A percentile compares a stretch with the other conserved stretches of the same genome.
These are phyloP conservation scores for Fukomys damarensis DNA, from an alignment of 2,113 vertebrate species.

Conservation along the genomic window DNA sequence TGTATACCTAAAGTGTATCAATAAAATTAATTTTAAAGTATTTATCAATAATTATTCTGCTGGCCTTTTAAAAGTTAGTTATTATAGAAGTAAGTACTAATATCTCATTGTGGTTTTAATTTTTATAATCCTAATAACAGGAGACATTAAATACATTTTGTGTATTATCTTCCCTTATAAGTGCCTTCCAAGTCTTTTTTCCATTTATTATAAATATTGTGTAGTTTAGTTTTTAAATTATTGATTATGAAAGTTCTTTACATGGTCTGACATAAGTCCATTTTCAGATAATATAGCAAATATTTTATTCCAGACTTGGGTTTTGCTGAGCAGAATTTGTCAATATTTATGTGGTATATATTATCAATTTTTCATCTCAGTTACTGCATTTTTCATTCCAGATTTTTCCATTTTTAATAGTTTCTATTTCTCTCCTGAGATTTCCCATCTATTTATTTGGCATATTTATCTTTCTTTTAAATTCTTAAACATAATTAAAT, in stretches of 20 bases:
- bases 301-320: neutral
- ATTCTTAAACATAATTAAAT: conserved; percentile 11
- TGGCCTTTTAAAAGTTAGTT: conserved; percentile 4
- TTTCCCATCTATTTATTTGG: conserved; percentile 15
- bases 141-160: neutral
- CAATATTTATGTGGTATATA: neutral
- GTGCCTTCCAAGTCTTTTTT: neutral
- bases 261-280: neutral
- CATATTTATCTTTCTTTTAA: neutral
- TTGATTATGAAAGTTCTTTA: neutral
- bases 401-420: neutral
- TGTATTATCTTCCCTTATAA: neutral
- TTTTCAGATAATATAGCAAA: neutral
- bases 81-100: neutral
- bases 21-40: neutral
- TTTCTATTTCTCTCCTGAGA: neutral
- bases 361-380: conserved; percentile 12
- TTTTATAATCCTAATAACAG: neutral
- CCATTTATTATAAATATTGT: conserved; percentile 27
- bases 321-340: neutral
- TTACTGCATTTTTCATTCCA: neutral
- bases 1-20: too few species aligned
- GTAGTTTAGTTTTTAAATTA: neutral
- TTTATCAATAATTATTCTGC: neutral
- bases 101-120: neutral